Conservation (phyloP, 1,140 invertebrate genomes). For the Achroia grisella region DNA sequence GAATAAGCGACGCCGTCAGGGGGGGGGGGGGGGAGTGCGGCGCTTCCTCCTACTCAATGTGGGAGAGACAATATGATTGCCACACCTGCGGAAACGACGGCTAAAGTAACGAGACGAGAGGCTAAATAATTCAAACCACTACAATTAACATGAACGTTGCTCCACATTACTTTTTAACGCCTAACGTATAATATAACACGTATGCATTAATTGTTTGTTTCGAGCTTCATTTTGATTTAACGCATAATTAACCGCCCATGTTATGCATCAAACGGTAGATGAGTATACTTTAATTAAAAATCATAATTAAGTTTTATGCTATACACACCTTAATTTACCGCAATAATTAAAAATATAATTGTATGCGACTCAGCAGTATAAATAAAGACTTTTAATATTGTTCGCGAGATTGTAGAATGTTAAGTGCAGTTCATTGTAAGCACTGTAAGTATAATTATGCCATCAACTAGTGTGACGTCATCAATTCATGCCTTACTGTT, state of each 20-base stretch:
- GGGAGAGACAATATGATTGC: slow-evolving; percentile 65
- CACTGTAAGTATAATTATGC: too few species aligned
- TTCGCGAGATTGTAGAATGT: background rate
- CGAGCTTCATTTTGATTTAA: slow-evolving; percentile 6
- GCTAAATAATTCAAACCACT: slow-evolving; percentile 64
- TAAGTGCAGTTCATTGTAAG: too few species aligned
- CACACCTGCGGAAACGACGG: slow-evolving; percentile 64
- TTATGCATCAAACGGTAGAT: background rate
- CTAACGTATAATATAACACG: too few species aligned
- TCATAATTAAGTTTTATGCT: background rate
- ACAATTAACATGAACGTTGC: slow-evolving; percentile 29
- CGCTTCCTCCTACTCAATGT: slow-evolving; percentile 14
- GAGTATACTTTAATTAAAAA: background rate
- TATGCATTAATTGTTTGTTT: background rate
- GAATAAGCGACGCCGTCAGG: slow-evolving; percentile 47
- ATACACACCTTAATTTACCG: too few species aligned
- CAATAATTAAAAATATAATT: slow-evolving; percentile 6
- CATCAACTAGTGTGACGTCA: too few species aligned
- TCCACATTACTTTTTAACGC: slow-evolving; percentile 20
- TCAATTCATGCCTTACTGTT: too few species aligned
- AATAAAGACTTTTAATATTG: too few species aligned
- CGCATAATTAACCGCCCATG: slow-evolving; percentile 9
- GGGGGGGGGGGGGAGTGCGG: slow-evolving; percentile 9
- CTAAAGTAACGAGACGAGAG: slow-evolving; percentile 61
- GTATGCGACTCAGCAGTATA: background rate